Percentiles rank a stretch among this genome's conserved stretches.
Evolutionary conservation across 2,113 vertebrate species (phyloP).

Genomic region (Microcebus jonahi): DNA sequence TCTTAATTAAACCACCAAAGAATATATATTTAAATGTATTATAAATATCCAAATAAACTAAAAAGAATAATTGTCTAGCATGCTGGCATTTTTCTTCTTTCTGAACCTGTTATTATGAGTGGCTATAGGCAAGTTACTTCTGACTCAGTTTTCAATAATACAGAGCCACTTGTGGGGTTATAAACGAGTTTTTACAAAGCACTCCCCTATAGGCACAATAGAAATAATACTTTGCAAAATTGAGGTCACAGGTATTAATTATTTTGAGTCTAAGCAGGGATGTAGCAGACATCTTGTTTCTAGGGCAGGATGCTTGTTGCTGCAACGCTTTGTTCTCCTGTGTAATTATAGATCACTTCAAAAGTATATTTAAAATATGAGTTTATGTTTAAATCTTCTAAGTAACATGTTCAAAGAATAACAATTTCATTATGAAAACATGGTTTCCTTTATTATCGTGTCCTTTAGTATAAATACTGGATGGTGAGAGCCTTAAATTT

Average conservation of each 20-base stretch:
- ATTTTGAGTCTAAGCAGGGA: slow-evolving; percentile 48
- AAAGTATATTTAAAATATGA: slow-evolving; percentile 66
- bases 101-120: slow-evolving; percentile 7
- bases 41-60: slow-evolving; percentile 44
- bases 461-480: slow-evolving; percentile 33
- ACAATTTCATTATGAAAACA: slow-evolving; percentile 59
- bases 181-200: slow-evolving; percentile 49
- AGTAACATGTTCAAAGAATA: slow-evolving; percentile 63
- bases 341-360: slow-evolving; percentile 64
- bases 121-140: slow-evolving; percentile 15
- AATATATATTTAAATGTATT: slow-evolving; percentile 1
- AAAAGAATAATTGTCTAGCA: neutral
- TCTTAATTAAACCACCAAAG: slow-evolving; percentile 9
- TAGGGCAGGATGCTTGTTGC: slow-evolving; percentile 3
- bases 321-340: slow-evolving; percentile 47
- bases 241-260: slow-evolving; percentile 69
- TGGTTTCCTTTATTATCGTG: slow-evolving; percentile 1
- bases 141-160: slow-evolving; percentile 40
- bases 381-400: slow-evolving; percentile 56
- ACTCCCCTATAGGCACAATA: slow-evolving; percentile 46
- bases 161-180: neutral
- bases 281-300: neutral
- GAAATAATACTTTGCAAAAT: slow-evolving; percentile 57
- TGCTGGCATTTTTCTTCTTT: neutral
- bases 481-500: neutral